Evolutionary conservation across 2,113 vertebrate species (phyloP), one percentile per base, ranked within the genome.

Genomic region (Bubalus kerabau): DNA sequence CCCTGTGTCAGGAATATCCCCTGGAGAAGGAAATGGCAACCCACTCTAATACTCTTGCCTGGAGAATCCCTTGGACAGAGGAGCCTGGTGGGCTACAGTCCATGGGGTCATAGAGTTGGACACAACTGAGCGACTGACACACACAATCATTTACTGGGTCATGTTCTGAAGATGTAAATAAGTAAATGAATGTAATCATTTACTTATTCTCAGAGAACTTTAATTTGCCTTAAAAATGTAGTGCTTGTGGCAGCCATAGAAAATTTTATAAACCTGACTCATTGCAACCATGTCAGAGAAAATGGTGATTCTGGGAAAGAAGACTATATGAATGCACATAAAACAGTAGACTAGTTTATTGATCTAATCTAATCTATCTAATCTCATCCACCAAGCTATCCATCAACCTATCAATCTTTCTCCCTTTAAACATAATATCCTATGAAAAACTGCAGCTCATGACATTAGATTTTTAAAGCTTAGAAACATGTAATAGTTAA

Each of bases 191-290:
- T 50, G 82, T 84, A 36, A 85, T 88, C n/a, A 87, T 92, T 81
- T 60, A 52, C 16, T 92, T 97, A 36, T 50, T 76, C 23, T 81
- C 92, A 10, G 74, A 43, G 64, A 87, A 64, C 64, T 90, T 86
- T 91, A 84, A 93, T 93, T 90, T 97, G 59, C 21, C 43, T 91
- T 90, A 59, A 62, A 81, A 74, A 91, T 59, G 57, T 24, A 62
- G 24, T 26, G 48, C 24, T 71, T 90, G 21, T 46, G 46, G 32
- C 30, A 76, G 28, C 43, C 56, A 36, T 46, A 94, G 81, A 26
- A 88, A 28, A 74, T 54, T 83, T 9, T 94, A 59, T 59, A 87
- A 62, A 56, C 48, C 24, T 59, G 7, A 83, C 4, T 0, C 2
- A 21, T 48, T 60, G 7, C 52, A 52, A 14, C 5, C 26, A 7